Conservation (phyloP, 2,888 invertebrate genomes). For the Meandrusa payeni region DNA sequence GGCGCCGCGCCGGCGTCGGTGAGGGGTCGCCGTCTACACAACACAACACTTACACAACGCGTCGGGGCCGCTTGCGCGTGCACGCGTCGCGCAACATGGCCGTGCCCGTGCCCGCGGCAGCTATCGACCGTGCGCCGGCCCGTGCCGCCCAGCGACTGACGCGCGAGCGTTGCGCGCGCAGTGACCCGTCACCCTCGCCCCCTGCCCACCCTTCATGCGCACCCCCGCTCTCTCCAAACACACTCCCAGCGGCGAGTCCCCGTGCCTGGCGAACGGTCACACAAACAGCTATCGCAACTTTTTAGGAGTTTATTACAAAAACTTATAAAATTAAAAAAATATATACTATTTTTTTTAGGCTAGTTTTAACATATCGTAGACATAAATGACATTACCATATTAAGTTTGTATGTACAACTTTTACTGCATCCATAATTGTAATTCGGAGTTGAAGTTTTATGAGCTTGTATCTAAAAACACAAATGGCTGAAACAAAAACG, state of each 20-base stretch:
- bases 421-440: too few species aligned
- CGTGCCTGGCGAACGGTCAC: constrained; percentile 31
- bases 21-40: constrained; percentile 38
- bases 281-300: constrained; percentile 33
- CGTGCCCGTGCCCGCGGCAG: constrained; percentile 53
- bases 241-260: constrained; percentile 31
- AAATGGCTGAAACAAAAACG: constrained; percentile 2
- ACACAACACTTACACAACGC: constrained; percentile 58
- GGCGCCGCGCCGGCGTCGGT: constrained; percentile 36
- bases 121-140: constrained; percentile 75
- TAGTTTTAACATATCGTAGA: too few species aligned
- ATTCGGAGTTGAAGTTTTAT: too few species aligned
- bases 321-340: neutral
- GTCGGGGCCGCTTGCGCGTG: constrained; percentile 58
- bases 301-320: constrained; percentile 24
- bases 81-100: constrained; percentile 63
- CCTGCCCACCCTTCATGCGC: constrained; percentile 30
- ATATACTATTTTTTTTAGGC: neutral
- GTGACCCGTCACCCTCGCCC: constrained; percentile 32
- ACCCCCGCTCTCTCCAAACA: constrained; percentile 29
- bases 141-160: constrained; percentile 51
- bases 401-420: too few species aligned
- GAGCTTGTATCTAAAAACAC: too few species aligned
- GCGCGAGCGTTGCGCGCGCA: constrained; percentile 69
- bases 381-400: too few species aligned